Evolutionary conservation across 2,888 invertebrate species (phyloP).

Genomic region (Torymus texanus): DNA sequence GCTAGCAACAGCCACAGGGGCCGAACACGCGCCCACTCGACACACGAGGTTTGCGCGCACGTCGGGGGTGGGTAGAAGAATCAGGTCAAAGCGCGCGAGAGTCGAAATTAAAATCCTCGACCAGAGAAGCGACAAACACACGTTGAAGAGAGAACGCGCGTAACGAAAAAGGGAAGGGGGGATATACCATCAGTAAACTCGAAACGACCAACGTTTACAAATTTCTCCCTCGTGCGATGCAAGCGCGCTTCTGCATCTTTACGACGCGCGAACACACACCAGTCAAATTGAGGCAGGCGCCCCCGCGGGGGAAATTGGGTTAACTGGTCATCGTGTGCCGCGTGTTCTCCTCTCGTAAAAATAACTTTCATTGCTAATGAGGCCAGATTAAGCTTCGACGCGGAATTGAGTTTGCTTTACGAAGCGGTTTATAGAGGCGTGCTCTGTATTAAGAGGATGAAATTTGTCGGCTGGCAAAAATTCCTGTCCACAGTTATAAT

Average conservation of each 20-base stretch:
- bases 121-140: neutral
- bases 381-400: slow-evolving; percentile 14
- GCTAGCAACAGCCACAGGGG: too few relatives aligned
- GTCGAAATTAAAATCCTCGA: slow-evolving; percentile 43
- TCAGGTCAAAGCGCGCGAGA: slow-evolving; percentile 40
- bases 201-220: slow-evolving; percentile 1
- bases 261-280: neutral
- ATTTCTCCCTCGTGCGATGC: neutral
- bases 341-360: slow-evolving; percentile 10
- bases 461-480: slow-evolving; percentile 7
- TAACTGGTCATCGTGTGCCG: slow-evolving; percentile 1
- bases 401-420: slow-evolving; percentile 21
- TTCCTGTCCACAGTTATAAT: neutral
- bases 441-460: neutral
- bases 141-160: neutral
- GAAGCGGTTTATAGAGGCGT: neutral
- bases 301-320: slow-evolving; percentile 14
- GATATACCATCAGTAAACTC: neutral
- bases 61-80: slow-evolving; percentile 4
- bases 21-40: too few relatives aligned
- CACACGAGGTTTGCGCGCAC: neutral
- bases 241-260: neutral
- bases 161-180: neutral
- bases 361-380: slow-evolving; percentile 25
- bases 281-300: neutral